These are phyloP conservation scores for Triops longicaudatus DNA, from an alignment of 1,140 invertebrate genomes.

Conservation along the genomic window DNA sequence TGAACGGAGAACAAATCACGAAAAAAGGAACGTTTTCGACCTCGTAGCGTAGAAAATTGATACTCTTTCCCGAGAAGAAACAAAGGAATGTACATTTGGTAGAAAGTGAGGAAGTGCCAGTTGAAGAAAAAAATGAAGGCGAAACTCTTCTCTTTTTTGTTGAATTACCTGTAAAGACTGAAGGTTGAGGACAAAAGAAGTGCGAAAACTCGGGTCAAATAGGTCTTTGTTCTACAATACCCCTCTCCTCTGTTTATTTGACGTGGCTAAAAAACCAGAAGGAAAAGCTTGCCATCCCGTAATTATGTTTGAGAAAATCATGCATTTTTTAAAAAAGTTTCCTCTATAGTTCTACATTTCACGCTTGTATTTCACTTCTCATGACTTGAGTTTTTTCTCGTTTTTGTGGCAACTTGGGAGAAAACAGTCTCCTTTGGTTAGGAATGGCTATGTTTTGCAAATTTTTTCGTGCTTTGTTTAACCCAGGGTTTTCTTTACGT, in stretches of 20 bases:
- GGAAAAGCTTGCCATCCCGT: background rate
- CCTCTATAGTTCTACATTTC: background rate
- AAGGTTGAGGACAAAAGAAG: background rate
- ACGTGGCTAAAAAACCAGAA: background rate
- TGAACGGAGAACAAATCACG: background rate
- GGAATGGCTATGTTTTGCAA: background rate
- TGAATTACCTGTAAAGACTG: background rate
- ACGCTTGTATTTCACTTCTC: background rate
- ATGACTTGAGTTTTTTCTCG: background rate
- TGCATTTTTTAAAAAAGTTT: background rate
- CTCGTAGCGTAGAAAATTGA: slow-evolving; percentile 1
- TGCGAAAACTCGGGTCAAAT: background rate
- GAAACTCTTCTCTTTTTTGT: background rate
- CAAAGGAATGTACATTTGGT: background rate
- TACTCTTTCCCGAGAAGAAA: background rate
- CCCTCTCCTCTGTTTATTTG: background rate
- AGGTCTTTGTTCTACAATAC: background rate
- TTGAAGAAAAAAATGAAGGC: background rate
- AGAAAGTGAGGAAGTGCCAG: background rate
- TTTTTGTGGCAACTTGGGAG: background rate
- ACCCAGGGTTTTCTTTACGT: background rate
- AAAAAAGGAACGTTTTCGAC: background rate
- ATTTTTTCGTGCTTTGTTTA: background rate
- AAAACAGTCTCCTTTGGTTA: background rate
- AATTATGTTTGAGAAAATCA: background rate